Conservation (phyloP, 2,888 invertebrate species). For the Mantis religiosa region DNA sequence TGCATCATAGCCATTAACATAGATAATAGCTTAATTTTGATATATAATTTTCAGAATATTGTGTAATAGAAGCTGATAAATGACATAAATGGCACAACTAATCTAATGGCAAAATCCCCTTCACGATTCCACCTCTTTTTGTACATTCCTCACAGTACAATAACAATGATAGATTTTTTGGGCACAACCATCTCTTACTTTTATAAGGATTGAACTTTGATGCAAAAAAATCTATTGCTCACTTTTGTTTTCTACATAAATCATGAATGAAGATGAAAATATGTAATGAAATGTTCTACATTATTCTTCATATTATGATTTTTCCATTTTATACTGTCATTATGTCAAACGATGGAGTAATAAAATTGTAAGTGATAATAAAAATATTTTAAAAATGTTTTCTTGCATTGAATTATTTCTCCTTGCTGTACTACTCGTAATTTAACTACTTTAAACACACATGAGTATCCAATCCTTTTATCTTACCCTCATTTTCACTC, state of each 20-base stretch:
- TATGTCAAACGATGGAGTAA: neutral
- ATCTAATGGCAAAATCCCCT: neutral
- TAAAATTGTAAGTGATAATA: conserved; percentile 4
- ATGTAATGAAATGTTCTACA: neutral
- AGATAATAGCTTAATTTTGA: no score
- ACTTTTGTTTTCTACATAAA: conserved; percentile 4
- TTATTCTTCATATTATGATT: neutral
- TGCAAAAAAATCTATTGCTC: conserved; percentile 6
- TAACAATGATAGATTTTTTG: neutral
- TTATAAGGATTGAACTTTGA: neutral
- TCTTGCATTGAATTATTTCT: neutral
- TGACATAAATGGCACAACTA: neutral
- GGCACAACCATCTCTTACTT: conserved; percentile 14
- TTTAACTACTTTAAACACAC: neutral
- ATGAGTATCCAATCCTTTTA: no score
- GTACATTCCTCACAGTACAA: neutral
- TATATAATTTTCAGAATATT: no score
- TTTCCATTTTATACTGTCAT: conserved; percentile 13
- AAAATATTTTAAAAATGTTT: conserved; percentile 4
- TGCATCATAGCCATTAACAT: no score
- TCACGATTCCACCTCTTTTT: neutral
- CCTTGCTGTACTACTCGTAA: neutral
- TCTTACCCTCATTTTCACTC: no score
- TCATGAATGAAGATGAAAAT: neutral
- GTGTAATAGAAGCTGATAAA: no score